Evolutionary conservation across 2,113 vertebrate genomes (phyloP).

Genomic region (Jaculus jaculus): DNA sequence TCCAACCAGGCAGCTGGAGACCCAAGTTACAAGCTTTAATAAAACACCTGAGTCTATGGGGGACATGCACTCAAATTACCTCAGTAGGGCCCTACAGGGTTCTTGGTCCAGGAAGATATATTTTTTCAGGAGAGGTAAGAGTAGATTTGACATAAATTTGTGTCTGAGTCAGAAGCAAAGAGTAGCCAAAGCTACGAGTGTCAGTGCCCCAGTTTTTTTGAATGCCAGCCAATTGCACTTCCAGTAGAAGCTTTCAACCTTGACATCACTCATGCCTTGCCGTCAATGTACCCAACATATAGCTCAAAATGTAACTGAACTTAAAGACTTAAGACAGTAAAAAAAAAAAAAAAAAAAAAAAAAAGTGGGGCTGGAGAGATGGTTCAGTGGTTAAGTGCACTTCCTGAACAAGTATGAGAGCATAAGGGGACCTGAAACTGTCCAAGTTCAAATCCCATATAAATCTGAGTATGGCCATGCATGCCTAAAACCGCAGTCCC

Average conservation of each 20-base stretch:
- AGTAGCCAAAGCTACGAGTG: background rate
- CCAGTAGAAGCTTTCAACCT: background rate
- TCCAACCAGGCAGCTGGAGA: too few relatives aligned
- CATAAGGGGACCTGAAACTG: too few relatives aligned
- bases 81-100: background rate
- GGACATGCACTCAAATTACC: too few relatives aligned
- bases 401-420: too few relatives aligned
- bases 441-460: too few relatives aligned
- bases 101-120: background rate
- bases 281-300: accelerated
- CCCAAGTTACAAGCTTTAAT: too few relatives aligned
- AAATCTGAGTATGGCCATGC: too few relatives aligned
- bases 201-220: background rate
- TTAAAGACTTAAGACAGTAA: background rate
- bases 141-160: background rate
- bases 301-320: background rate
- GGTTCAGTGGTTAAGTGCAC: too few relatives aligned
- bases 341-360: too few relatives aligned
- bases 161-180: background rate
- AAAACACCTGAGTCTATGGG: too few relatives aligned
- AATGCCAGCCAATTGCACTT: background rate
- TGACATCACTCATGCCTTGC: background rate
- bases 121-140: background rate
- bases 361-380: too few relatives aligned
- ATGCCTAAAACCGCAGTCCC: too few relatives aligned